Conservation (phyloP, 2,888 invertebrate species). For the Protophormia terraenovae region DNA sequence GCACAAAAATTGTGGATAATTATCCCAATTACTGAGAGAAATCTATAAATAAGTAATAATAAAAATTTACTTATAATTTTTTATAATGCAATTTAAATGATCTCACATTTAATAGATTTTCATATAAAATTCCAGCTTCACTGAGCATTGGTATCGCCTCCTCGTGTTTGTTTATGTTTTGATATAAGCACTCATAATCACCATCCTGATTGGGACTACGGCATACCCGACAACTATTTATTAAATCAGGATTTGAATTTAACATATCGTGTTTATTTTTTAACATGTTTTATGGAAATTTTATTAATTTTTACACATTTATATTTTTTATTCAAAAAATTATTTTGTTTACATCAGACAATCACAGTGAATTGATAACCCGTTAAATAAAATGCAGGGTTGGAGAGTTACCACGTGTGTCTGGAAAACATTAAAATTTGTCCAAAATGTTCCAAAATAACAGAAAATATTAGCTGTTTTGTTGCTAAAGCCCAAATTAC, state of each 20-base stretch:
- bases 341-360: conserved; percentile 16
- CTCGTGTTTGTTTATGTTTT: background rate
- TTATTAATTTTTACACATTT: background rate
- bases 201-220: conserved; percentile 68
- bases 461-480: too few relatives aligned
- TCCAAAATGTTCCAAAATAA: too few relatives aligned
- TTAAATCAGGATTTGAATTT: conserved; percentile 60
- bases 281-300: background rate
- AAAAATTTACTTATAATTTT: too few relatives aligned
- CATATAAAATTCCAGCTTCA: conserved; percentile 70
- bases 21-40: conserved; percentile 44
- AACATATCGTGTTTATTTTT: conserved; percentile 19
- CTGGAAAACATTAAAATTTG: too few relatives aligned
- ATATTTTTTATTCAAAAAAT: background rate
- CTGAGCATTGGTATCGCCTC: conserved; percentile 46
- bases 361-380: conserved; percentile 13
- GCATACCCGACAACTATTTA: conserved; percentile 72
- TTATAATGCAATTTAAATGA: too few relatives aligned
- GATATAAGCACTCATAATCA: conserved; percentile 69
- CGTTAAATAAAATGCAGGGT: background rate
- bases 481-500: too few relatives aligned
- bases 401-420: too few relatives aligned
- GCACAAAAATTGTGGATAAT: conserved; percentile 72
- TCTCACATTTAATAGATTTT: conserved; percentile 69
- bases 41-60: conserved; percentile 39